Base-by-base conservation (phyloP, 1,140 invertebrate genomes). In the Rhyzopertha dominica region DNA sequence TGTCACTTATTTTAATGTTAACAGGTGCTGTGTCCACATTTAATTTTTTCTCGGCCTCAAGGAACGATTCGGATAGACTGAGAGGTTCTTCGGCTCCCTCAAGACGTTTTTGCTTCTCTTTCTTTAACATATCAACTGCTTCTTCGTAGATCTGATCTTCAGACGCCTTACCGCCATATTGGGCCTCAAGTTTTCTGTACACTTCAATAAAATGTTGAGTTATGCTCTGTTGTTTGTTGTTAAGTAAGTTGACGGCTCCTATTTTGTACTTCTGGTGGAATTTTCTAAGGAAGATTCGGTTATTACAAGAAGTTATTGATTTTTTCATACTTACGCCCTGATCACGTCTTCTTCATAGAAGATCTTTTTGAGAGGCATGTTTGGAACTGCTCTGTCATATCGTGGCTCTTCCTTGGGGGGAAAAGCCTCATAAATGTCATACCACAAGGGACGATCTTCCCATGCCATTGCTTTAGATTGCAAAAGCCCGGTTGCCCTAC, bases 361-460 rank as follows among this genome's bases (percentile, higher is more conserved):
- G 45, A 95, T 90, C 31, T 78, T 65, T 53, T 63, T 74, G 8
- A 90, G 67, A 30, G 77, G 62, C 23, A 75, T 54, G 12, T 75
- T 67, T 1, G 77, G 70, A 22, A 73, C 69, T 18, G 75, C 73
- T 56, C 85, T 73, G 31, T 83, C 77, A 69, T 73, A 89, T 25
- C 67, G 68, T 5, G 91, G 92, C 58, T 88, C 82, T 28, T 77
- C 64, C 51, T 82, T 80, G 2, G 93, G 92, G 5, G 91, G 91
- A 71, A 91, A 92, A 8, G 82, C 77, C 69, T 82, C 76, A 61
- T 93, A 93, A 12, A 95, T 66, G 66, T 90, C 84, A 64, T 84
- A 91, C 90, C 92, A 95, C n/a, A 95, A 30, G 2, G 92, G 91
- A 49, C 80, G 73, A 53, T 94, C 87, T 56, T 85, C 77, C 17